phyloP scores from a whole-genome alignment of 37 sponge, comb jelly and placozoan species.

The Aplysina aerophoba region DNA sequence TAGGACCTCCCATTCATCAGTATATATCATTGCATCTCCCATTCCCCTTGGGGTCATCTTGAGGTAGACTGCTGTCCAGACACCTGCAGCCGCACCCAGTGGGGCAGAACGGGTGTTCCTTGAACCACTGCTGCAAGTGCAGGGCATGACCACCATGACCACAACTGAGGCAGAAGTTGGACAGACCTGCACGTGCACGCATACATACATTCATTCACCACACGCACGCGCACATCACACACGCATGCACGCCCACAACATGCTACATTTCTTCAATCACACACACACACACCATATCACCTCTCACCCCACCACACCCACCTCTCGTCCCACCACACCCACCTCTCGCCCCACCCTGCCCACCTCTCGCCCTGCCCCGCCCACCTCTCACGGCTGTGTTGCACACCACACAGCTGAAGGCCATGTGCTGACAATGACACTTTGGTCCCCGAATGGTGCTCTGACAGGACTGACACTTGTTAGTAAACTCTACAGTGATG shows the following conservation, averaged over 20 bases:
- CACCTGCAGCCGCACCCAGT: conserved; percentile 87
- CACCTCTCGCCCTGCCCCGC: background rate
- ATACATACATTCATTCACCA: background rate
- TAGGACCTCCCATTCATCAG: no score
- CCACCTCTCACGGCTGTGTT: conserved; percentile 80
- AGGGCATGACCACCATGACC: conserved; percentile 91
- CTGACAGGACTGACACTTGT: conserved; percentile 32
- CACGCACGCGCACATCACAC: background rate
- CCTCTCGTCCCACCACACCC: no score
- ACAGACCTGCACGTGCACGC: conserved; percentile 56
- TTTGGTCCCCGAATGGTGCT: conserved; percentile 57
- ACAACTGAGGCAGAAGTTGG: conserved; percentile 85
- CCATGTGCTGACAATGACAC: conserved; percentile 58
- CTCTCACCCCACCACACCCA: no score
- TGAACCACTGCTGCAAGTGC: conserved; percentile 90
- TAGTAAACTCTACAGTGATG: conserved; percentile 9
- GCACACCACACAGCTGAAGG: conserved; percentile 74
- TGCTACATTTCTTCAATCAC: background rate
- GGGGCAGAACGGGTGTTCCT: conserved; percentile 55
- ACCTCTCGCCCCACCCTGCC: no score
- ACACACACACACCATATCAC: no score
- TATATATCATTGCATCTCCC: no score
- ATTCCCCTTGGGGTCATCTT: no score
- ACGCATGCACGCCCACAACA: background rate
- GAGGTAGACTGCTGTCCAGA: conserved; percentile 65